Evolutionary conservation across 2,888 invertebrate species (phyloP).

Genomic region (Perithous albicinctus): DNA sequence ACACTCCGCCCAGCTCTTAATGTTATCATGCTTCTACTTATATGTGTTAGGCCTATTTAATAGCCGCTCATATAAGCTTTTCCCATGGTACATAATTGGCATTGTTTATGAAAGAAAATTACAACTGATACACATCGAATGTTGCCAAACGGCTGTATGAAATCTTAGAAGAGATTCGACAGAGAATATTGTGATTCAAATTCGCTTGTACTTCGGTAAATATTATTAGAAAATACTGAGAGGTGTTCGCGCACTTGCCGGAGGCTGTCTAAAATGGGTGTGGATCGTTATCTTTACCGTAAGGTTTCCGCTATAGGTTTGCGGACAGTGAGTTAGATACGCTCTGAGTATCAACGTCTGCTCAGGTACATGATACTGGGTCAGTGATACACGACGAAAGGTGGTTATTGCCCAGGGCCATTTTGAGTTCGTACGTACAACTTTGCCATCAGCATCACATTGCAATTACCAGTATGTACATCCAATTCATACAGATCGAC

Average conservation of each 20-base stretch:
- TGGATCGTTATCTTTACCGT: slow-evolving; percentile 67
- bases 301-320: slow-evolving; percentile 76
- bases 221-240: slow-evolving; percentile 50
- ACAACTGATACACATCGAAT: neutral
- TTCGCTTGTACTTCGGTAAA: slow-evolving; percentile 1
- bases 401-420: slow-evolving; percentile 79
- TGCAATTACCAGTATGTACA: slow-evolving; percentile 83
- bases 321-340: slow-evolving; percentile 51
- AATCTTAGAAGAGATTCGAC: neutral
- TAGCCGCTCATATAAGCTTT: no score
- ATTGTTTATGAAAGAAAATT: neutral
- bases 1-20: no score
- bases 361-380: slow-evolving; percentile 69
- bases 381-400: slow-evolving; percentile 79
- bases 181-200: slow-evolving; percentile 12
- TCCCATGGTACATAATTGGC: no score
- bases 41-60: no score
- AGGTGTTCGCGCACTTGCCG: slow-evolving; percentile 26
- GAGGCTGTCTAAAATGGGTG: slow-evolving; percentile 33
- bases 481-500: slow-evolving; percentile 68
- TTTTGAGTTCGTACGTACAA: slow-evolving; percentile 77
- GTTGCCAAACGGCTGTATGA: no score
- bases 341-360: slow-evolving; percentile 67
- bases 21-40: no score
- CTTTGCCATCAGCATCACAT: slow-evolving; percentile 73